Conservation (phyloP, 2,888 invertebrate genomes). For the Andrena hattorfiana region DNA sequence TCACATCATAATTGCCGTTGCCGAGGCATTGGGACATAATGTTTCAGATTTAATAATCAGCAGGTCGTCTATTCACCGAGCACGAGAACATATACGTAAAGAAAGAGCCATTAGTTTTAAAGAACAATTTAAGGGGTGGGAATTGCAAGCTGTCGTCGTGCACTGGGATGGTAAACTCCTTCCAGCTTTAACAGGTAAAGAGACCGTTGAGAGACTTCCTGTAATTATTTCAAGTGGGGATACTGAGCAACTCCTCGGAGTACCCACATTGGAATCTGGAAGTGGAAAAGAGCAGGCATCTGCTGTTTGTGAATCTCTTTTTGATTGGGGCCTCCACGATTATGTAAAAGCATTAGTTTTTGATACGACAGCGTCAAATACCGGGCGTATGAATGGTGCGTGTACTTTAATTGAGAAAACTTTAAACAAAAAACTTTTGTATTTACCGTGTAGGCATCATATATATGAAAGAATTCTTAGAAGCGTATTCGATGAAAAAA, state of each 20-base stretch:
- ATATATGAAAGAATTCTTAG: constrained; percentile 3
- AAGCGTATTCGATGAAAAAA: background rate
- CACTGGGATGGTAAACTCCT: constrained; percentile 14
- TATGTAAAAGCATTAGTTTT: background rate
- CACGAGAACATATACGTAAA: constrained; percentile 30
- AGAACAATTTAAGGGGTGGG: background rate
- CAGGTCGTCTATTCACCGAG: constrained; percentile 33
- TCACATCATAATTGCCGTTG: constrained; percentile 41
- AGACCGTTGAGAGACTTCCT: constrained; percentile 2
- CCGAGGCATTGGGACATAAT: constrained; percentile 47
- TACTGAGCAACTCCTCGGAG: constrained; percentile 2
- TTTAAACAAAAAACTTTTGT: background rate
- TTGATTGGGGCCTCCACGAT: background rate
- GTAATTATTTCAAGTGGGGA: constrained; percentile 1
- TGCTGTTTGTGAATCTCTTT: constrained; percentile 7
- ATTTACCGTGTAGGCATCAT: constrained; percentile 4
- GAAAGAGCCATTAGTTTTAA: constrained; percentile 20
- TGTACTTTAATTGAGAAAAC: background rate
- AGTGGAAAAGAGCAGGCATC: background rate
- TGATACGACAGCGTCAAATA: constrained; percentile 6
- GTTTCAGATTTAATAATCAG: constrained; percentile 37
- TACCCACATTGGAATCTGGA: constrained; percentile 2
- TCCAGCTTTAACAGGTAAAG: background rate
- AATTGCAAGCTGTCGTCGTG: constrained; percentile 8
- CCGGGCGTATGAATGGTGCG: background rate